Percentiles rank a stretch among this genome's conserved stretches.
These are phyloP conservation scores for Caenorhabditis brenneri DNA, from an alignment of 1,140 invertebrate genomes.

Conservation along the genomic window DNA sequence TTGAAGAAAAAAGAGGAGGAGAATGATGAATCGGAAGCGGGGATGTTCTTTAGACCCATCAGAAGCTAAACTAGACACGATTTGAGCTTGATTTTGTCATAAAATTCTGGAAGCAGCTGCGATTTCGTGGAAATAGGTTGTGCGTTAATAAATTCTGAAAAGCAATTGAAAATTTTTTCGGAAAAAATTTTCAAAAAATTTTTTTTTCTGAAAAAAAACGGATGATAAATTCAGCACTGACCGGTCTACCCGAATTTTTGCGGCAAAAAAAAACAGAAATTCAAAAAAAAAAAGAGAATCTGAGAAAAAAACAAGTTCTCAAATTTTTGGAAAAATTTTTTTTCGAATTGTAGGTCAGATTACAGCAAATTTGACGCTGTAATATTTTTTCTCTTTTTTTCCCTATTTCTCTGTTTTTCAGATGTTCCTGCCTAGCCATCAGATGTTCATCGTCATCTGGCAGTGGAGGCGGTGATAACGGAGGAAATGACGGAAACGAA, in stretches of 20 bases:
- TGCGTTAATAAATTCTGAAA: too few species aligned
- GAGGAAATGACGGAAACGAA: constrained; percentile 12
- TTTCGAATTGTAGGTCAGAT: too few species aligned
- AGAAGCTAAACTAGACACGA: too few species aligned
- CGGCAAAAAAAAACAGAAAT: not conserved
- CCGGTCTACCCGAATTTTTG: too few species aligned
- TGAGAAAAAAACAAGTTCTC: not conserved
- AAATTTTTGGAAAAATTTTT: not conserved
- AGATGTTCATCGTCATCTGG: constrained; percentile 25
- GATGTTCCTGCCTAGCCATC: constrained; percentile 7
- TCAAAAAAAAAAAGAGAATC: not conserved
- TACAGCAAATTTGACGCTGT: too few species aligned
- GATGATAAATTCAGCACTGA: too few species aligned
- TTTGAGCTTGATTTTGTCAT: not conserved
- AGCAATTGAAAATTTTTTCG: too few species aligned
- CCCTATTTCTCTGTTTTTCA: not conserved
- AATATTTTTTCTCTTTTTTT: too few species aligned
- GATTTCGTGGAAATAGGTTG: too few species aligned
- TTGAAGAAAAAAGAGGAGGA: not conserved
- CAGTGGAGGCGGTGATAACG: not conserved
- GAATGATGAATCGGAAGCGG: too few species aligned
- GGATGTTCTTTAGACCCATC: not conserved
- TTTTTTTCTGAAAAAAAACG: not conserved
- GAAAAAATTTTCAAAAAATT: too few species aligned
- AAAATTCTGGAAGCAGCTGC: too few species aligned